phyloP scores from a whole-genome alignment of 2,113 vertebrate species.

The Coturnix japonica region DNA sequence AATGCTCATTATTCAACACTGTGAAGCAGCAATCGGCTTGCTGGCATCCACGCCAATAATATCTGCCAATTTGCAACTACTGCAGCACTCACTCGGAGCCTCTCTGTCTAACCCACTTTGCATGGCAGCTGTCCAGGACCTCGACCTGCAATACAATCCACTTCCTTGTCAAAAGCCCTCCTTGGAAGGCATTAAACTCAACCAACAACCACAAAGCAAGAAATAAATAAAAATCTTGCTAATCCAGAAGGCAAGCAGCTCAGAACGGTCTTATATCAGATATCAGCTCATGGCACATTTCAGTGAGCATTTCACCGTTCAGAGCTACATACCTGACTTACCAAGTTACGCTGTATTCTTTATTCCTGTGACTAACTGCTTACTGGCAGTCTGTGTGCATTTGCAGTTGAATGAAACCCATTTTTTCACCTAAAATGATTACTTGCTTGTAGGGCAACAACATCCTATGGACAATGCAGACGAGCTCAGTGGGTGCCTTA shows the following conservation, averaged over 20 bases:
- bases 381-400: not conserved
- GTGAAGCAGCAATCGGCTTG: slow-evolving; percentile 6
- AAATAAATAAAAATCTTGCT: not conserved
- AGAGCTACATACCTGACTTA: not conserved
- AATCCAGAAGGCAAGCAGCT: not conserved
- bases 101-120: slow-evolving; percentile 47
- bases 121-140: not conserved
- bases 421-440: not conserved
- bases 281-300: not conserved
- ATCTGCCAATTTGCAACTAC: slow-evolving; percentile 35
- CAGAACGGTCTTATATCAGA: not conserved
- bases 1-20: slow-evolving; percentile 33
- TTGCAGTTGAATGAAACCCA: not conserved
- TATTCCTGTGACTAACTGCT: not conserved
- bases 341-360: not conserved
- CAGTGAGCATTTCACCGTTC: not conserved
- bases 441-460: not conserved
- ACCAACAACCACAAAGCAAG: not conserved
- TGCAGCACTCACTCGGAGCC: not conserved
- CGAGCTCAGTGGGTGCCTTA: not conserved
- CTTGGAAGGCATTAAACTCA: not conserved
- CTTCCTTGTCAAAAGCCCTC: not conserved
- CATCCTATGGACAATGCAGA: not conserved
- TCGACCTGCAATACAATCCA: not conserved
- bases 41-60: not conserved